Conservation (phyloP, 2,797 vertebrate species). For the Neosilurus mollespiculum region DNA sequence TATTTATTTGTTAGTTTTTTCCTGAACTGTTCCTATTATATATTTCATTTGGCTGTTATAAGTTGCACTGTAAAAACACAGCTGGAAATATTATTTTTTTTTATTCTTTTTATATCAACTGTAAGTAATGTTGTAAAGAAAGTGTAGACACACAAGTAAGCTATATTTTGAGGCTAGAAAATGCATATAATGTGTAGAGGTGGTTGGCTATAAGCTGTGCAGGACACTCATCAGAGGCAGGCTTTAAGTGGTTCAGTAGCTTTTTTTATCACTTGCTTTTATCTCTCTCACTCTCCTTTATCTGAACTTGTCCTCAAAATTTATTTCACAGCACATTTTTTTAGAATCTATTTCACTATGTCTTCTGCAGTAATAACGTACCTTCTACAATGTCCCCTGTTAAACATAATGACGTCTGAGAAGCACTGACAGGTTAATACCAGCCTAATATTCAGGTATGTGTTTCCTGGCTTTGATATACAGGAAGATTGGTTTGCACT, state of each 20-base stretch:
- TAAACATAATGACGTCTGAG: constrained; percentile 48
- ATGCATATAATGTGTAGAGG: not conserved
- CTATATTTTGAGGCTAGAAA: not conserved
- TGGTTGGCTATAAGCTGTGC: constrained; percentile 1
- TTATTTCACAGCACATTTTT: constrained; percentile 36
- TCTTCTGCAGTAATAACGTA: constrained; percentile 48
- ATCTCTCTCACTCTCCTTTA: constrained; percentile 30
- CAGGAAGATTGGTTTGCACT: constrained; percentile 56
- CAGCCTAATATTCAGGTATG: constrained; percentile 53
- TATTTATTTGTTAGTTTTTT: too few relatives aligned
- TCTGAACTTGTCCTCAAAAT: constrained; percentile 31
- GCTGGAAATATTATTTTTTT: too few relatives aligned
- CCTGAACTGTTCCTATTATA: too few relatives aligned
- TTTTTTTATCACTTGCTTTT: constrained; percentile 40
- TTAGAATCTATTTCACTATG: constrained; percentile 30
- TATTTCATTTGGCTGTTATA: too few relatives aligned
- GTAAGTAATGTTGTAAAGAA: not conserved
- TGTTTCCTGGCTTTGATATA: constrained; percentile 50
- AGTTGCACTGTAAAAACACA: too few relatives aligned
- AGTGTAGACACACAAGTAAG: not conserved
- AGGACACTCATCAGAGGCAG: constrained; percentile 9
- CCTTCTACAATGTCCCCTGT: constrained; percentile 40
- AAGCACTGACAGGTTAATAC: constrained; percentile 56
- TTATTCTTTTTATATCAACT: too few relatives aligned
- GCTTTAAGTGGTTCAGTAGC: not conserved